Evolutionary conservation across 1,140 invertebrate species (phyloP), one percentile per base, ranked within the genome.

Genomic region (Calosoma granatense): DNA sequence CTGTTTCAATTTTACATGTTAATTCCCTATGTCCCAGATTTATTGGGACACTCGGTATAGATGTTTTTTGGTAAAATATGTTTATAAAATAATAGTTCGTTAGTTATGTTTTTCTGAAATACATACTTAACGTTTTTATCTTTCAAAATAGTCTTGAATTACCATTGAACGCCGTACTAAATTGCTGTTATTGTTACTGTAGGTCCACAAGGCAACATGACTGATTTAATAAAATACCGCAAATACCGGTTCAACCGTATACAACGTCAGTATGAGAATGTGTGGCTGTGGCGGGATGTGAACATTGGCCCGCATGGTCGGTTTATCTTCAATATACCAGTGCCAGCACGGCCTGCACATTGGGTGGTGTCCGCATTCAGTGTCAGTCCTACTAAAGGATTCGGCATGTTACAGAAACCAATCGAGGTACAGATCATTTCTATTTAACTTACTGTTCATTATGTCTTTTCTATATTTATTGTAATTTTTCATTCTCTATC

Each of bases 331-430:
- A 88, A 87, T 54, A 74, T 90, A 20, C 84, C 88, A 23, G 91
- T 96, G n/a, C 94, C 94, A 0, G 77, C 85, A 59, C 72, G 79
- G 53, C 91, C 93, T 0, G 89, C 90, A 1, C 85, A 90, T 60
- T 97, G 94, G 93, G 91, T 96, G 76, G 81, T 98, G 2, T 91
- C 89, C 19, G 92, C 88, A 0, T 92, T 97, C 68, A 87, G 90
- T 59, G 87, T 97, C 73, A 94, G 92, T 64, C 85, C 86, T 2
- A 81, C 81, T 0, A 74, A 79, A 41, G 94, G 94, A 1, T 88
- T 97, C 59, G 92, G 93, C 11, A 87, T 98, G 80, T 69, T 95
- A 21, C 76, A 79, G 9, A 78, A 76, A 53, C 86, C 92, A 0
- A 76, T 92, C 14, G 83, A 85, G 64, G 85, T 88, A 72, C 71